Conservation (phyloP, 2,888 invertebrate genomes). For the Zootermopsis nevadensis region DNA sequence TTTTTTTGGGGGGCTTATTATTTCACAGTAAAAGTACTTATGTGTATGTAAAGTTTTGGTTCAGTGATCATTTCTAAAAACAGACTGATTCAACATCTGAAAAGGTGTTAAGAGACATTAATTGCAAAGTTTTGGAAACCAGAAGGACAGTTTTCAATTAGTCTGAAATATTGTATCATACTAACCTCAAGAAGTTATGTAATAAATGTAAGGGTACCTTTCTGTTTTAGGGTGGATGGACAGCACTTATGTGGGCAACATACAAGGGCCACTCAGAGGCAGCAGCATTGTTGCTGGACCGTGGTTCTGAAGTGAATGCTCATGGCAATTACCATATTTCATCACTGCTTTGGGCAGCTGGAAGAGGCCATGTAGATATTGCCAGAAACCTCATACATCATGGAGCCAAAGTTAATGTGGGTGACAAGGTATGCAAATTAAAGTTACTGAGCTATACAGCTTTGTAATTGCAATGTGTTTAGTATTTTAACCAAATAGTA, state of each 20-base stretch:
- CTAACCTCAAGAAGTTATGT: not conserved
- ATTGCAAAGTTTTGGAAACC: no score
- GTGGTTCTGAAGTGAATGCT: conserved; percentile 93
- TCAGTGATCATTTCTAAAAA: no score
- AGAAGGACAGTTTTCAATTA: no score
- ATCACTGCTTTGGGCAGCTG: conserved; percentile 94
- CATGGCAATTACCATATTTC: conserved; percentile 96
- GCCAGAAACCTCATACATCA: conserved; percentile 84
- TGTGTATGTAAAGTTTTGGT: no score
- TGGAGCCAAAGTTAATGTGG: conserved; percentile 94
- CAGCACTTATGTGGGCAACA: conserved; percentile 96
- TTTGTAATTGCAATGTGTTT: not conserved
- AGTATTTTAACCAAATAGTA: not conserved
- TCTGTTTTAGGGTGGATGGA: conserved; percentile 91
- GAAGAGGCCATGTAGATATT: conserved; percentile 88
- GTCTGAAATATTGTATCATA: not conserved
- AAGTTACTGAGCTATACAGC: not conserved
- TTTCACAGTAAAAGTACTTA: no score
- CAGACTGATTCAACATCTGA: no score
- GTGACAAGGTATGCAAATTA: conserved; percentile 79
- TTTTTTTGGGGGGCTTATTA: no score
- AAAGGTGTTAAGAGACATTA: no score
- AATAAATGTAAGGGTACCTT: not conserved
- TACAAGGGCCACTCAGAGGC: conserved; percentile 85
- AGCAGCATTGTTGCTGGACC: conserved; percentile 81